phyloP scores from a whole-genome alignment of 1,140 invertebrate species.

The Dinothrombium tinctorium region DNA sequence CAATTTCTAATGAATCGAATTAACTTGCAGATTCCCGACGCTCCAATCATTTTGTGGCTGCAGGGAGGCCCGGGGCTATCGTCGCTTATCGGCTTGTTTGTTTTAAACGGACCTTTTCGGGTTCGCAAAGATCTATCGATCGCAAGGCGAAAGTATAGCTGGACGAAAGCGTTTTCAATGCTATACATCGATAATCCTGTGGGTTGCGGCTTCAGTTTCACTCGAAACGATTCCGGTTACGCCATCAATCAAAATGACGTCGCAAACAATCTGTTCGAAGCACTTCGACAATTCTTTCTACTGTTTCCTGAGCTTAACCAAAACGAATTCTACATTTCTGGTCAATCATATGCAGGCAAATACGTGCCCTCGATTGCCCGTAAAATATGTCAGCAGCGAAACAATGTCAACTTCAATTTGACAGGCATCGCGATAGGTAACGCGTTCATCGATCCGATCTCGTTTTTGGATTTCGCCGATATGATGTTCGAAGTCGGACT shows the following conservation, averaged over 20 bases:
- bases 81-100: slow-evolving; percentile 52
- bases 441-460: slow-evolving; percentile 50
- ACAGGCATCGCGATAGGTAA: slow-evolving; percentile 54
- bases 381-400: slow-evolving; percentile 38
- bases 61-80: slow-evolving; percentile 58
- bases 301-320: slow-evolving; percentile 13
- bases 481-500: slow-evolving; percentile 58
- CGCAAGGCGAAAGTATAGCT: slow-evolving; percentile 36
- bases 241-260: slow-evolving; percentile 14
- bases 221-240: slow-evolving; percentile 10
- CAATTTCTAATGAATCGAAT: neutral
- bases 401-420: slow-evolving; percentile 19
- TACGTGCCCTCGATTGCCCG: slow-evolving; percentile 51
- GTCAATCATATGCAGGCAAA: slow-evolving; percentile 21
- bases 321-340: slow-evolving; percentile 17
- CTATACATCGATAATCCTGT: slow-evolving; percentile 71
- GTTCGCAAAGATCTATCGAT: slow-evolving; percentile 29
- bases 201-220: slow-evolving; percentile 29
- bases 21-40: slow-evolving; percentile 10
- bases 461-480: slow-evolving; percentile 49
- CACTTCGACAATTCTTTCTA: slow-evolving; percentile 15
- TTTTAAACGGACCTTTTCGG: slow-evolving; percentile 48
- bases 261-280: slow-evolving; percentile 13
- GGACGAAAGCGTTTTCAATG: slow-evolving; percentile 44
- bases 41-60: slow-evolving; percentile 54